Percentiles rank a stretch among this genome's conserved stretches.
These are phyloP conservation scores for Hyperoodon ampullatus DNA, from an alignment of 2,113 vertebrate genomes.

Conservation along the genomic window DNA sequence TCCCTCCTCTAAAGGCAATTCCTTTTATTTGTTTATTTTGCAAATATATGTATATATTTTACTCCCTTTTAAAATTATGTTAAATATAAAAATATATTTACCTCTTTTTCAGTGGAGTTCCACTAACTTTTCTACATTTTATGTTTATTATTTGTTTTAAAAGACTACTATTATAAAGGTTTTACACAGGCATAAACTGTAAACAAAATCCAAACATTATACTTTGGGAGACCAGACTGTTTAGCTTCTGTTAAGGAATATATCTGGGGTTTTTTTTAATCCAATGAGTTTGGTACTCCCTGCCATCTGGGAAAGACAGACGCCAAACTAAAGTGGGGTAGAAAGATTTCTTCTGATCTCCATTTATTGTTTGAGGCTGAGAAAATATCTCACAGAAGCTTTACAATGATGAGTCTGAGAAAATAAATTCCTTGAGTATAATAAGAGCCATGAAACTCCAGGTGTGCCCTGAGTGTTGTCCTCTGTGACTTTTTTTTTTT, in stretches of 20 bases:
- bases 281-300: not conserved
- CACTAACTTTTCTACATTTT: not conserved
- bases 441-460: not conserved
- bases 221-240: not conserved
- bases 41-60: not conserved
- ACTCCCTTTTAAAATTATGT: not conserved
- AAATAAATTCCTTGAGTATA: not conserved
- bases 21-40: slow-evolving; percentile 1
- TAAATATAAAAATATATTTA: slow-evolving; percentile 2
- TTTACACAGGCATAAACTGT: not conserved
- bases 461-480: not conserved
- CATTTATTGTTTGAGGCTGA: not conserved
- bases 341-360: not conserved
- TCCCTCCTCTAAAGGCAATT: not conserved
- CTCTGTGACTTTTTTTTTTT: not conserved
- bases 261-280: not conserved
- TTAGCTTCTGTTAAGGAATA: not conserved
- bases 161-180: not conserved
- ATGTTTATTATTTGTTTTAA: slow-evolving; percentile 18
- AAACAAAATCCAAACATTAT: not conserved
- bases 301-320: not conserved
- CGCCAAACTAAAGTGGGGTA: not conserved
- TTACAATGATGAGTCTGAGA: not conserved
- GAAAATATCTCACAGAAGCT: not conserved
- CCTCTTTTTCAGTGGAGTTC: not conserved